Percentiles rank a stretch among this genome's conserved stretches.
These are phyloP conservation scores for Anagyrus pseudococci DNA, from an alignment of 2,888 invertebrate species.

Conservation along the genomic window DNA sequence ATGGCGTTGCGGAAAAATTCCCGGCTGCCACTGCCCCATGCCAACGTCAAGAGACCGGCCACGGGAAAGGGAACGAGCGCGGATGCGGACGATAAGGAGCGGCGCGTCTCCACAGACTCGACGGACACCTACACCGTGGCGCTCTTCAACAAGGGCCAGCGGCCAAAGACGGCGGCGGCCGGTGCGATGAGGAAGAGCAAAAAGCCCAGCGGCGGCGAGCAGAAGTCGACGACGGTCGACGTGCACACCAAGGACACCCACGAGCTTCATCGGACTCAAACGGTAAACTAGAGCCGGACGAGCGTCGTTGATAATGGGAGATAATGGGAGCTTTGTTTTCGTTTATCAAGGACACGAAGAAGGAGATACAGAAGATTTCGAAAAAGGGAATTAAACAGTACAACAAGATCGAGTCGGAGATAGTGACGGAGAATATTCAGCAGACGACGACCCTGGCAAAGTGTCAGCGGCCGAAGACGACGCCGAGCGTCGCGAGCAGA, in stretches of 20 bases:
- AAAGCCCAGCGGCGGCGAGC: not conserved
- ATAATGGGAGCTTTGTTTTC: no score
- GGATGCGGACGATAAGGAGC: not conserved
- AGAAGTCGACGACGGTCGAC: no score
- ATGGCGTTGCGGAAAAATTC: conserved; percentile 2
- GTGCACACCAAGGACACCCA: no score
- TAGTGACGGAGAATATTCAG: conserved; percentile 42
- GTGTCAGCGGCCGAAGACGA: conserved; percentile 29
- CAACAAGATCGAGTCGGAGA: no score
- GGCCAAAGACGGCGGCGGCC: no score
- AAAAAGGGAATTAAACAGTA: no score
- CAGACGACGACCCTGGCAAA: not conserved
- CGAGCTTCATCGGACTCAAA: no score
- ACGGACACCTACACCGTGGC: not conserved
- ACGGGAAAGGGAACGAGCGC: not conserved
- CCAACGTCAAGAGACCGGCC: not conserved
- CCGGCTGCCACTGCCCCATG: conserved; percentile 12
- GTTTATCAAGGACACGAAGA: no score
- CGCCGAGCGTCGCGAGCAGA: conserved; percentile 2
- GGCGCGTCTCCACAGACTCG: not conserved
- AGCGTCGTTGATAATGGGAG: no score
- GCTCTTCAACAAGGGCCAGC: not conserved
- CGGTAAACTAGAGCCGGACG: no score
- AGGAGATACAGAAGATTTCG: no score
- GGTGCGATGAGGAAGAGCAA: not conserved